phyloP scores from a whole-genome alignment of 2,113 vertebrate genomes.

The Amblyornis subalaris region DNA sequence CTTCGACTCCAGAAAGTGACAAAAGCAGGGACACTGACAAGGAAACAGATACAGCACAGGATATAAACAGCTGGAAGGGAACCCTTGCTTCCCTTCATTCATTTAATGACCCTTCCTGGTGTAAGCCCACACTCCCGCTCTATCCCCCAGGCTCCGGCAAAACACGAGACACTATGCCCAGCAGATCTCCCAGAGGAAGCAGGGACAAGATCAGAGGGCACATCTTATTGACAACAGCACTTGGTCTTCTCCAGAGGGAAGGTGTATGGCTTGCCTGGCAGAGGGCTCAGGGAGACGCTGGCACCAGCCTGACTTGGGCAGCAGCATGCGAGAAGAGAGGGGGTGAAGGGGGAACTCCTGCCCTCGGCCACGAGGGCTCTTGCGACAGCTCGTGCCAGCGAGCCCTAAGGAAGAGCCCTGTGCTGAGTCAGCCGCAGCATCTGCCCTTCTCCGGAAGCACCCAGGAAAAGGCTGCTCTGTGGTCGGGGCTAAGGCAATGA shows the following conservation, averaged over 20 bases:
- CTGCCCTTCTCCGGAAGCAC: neutral
- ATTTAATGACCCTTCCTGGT: neutral
- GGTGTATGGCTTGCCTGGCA: neutral
- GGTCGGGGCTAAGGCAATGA: neutral
- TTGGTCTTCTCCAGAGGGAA: neutral
- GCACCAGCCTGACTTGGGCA: neutral
- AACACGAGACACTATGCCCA: no score
- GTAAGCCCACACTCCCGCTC: fast-evolving
- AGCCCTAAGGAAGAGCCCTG: neutral
- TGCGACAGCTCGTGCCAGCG: neutral
- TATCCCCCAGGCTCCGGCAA: neutral
- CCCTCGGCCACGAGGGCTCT: neutral
- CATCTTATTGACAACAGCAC: neutral
- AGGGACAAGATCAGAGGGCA: fast-evolving
- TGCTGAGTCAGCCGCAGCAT: neutral
- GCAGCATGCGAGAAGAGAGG: neutral
- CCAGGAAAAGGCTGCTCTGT: neutral
- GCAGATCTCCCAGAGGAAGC: neutral
- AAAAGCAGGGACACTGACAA: neutral
- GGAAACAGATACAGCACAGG: fast-evolving
- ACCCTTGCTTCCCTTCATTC: neutral
- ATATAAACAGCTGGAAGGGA: neutral
- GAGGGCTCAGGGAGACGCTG: neutral
- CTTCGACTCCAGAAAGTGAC: neutral
- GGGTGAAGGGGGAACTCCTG: neutral